Base-by-base conservation (phyloP, 2,113 vertebrate species). In the Plestiodon gilberti region DNA sequence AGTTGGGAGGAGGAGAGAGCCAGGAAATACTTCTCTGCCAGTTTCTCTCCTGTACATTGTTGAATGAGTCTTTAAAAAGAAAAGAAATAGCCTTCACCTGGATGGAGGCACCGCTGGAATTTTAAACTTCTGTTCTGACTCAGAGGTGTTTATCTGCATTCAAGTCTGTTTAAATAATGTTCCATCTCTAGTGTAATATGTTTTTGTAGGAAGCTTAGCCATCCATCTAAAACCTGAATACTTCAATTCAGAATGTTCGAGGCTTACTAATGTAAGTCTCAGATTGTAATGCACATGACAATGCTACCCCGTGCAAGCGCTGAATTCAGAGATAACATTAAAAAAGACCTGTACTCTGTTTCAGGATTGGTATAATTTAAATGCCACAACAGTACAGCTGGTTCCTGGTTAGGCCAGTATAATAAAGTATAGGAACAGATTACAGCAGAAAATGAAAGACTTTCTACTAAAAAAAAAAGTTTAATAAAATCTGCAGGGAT, bases 281-380 rank as follows among this genome's bases (percentile, higher is more conserved):
- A 89, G 93, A 94, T 93, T 93, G 92, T 91, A 93, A 92, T 91
- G 82, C 90, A 93, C 90, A 93, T 92, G 92, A 93, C 89, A 89
- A 87, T 92, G 90, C 84, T 81, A 90, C 89, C 88, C 82, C 91
- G 71, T 89, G 88, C 93, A 94, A 92, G 84, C 92, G 90, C 87
- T 92, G 92, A 93, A 90, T 92, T 94, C 92, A 90, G 90, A 93
- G 88, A 93, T 91, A 91, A 93, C 93, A 90, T 7, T 86, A 92
- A 83, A 89, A 93, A 92, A 69, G 78, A 78, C 78, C 61, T 93
- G 79, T 62, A 62, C 13, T 40, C 33, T 64, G 59, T 94, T 95
- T 92, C 88, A 62, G 73, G 86, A 87, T 82, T 92, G 91, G 87
- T 93, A 80, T 86, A 87, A 91, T 92, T 94, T 93, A 94, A 90